Evolutionary conservation across 1,140 invertebrate genomes (phyloP).

Genomic region (Bombus breviceps): DNA sequence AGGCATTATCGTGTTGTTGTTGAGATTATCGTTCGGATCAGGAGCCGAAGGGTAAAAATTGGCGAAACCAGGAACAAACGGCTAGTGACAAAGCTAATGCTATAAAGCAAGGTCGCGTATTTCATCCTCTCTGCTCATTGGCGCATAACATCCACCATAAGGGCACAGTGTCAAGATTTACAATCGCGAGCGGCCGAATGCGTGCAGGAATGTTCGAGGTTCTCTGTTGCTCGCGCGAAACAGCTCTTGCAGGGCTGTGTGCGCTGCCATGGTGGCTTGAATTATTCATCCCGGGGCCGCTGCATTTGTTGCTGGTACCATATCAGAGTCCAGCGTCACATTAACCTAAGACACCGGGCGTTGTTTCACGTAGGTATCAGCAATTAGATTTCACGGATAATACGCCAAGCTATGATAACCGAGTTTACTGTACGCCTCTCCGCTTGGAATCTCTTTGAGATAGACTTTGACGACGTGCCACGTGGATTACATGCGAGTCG

Average conservation of each 20-base stretch:
- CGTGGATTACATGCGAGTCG: not conserved
- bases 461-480: conserved; percentile 20
- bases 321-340: conserved; percentile 66
- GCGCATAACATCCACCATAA: conserved; percentile 78
- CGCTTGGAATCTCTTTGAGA: conserved; percentile 37
- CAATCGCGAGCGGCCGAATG: conserved; percentile 76
- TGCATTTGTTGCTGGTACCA: conserved; percentile 71
- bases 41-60: conserved; percentile 11
- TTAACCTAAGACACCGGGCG: conserved; percentile 67
- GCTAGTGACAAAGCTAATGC: conserved; percentile 69
- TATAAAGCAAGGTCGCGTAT: conserved; percentile 73
- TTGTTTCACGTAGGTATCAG: conserved; percentile 67
- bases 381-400: conserved; percentile 74
- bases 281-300: conserved; percentile 79
- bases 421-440: conserved; percentile 42
- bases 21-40: not conserved
- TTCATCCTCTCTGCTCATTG: conserved; percentile 76
- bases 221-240: conserved; percentile 66
- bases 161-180: conserved; percentile 76
- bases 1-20: not conserved
- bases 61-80: conserved; percentile 34
- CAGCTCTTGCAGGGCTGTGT: conserved; percentile 64
- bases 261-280: conserved; percentile 73
- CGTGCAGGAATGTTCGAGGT: conserved; percentile 79
- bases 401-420: conserved; percentile 50